These are phyloP conservation scores for Zootermopsis nevadensis DNA, from an alignment of 2,888 invertebrate genomes.

Conservation along the genomic window DNA sequence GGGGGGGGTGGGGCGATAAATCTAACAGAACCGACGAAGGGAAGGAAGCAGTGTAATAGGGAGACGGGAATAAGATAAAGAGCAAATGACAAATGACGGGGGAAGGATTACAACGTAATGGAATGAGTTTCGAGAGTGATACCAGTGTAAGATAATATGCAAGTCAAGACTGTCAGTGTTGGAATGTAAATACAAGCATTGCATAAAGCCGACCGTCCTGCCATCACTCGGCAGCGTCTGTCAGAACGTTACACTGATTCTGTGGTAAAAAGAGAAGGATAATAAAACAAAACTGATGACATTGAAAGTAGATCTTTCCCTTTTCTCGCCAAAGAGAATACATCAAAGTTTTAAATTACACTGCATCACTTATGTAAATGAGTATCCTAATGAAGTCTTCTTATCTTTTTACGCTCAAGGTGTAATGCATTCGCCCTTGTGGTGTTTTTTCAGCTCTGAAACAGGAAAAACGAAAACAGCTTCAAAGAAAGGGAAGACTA, in stretches of 20 bases:
- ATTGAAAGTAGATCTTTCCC: not conserved
- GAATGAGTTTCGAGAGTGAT: not conserved
- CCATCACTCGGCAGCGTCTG: not conserved
- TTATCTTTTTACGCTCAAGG: not conserved
- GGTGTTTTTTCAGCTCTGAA: slow-evolving; percentile 20
- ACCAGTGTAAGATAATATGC: not conserved
- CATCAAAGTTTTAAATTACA: slow-evolving; percentile 1
- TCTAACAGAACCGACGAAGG: not conserved
- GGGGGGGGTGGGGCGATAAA: not conserved
- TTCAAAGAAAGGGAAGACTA: no score
- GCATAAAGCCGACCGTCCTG: not conserved
- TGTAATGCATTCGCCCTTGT: slow-evolving; percentile 10
- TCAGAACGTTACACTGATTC: not conserved
- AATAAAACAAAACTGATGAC: not conserved
- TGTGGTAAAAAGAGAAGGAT: not conserved
- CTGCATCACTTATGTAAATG: slow-evolving; percentile 19
- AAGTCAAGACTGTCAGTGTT: not conserved
- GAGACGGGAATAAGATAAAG: slow-evolving; percentile 14
- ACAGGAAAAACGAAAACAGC: not conserved
- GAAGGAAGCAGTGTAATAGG: slow-evolving; percentile 8
- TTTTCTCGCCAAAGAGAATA: not conserved
- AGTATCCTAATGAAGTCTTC: not conserved
- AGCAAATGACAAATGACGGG: slow-evolving; percentile 18
- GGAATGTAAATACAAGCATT: not conserved
- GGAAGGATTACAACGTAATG: slow-evolving; percentile 17